Base-by-base conservation (phyloP, 2,888 invertebrate species). In the Eupithecia subfuscata region DNA sequence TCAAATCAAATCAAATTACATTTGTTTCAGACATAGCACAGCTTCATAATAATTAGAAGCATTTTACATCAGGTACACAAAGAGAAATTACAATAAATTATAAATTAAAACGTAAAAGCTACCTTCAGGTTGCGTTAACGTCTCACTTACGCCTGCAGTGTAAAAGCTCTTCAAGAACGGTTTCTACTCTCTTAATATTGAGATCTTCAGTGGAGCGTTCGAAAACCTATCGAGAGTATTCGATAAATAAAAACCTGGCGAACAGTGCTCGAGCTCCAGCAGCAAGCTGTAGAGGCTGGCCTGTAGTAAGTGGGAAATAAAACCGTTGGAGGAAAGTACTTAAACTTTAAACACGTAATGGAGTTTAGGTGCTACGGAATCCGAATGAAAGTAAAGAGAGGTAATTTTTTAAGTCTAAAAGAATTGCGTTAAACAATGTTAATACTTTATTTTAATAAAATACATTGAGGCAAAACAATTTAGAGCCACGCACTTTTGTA, bases 191-290 rank as follows among this genome's bases (percentile, higher is more conserved):
- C 12, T 43, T 70, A 60, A 37, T 18, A 70, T 70, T 45, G 43
- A 67, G 43, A 56, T 70, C 60, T 71, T 68, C 68, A 75, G 48
- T 45, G 67, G 40, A 68, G 74, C 40, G 65, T 60, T 60, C 48
- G 18, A 34, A 74, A 56, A 64, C 63, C 48, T 69, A 64, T 64
- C 16, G 70, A 65, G 45, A 43, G 14, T 43, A 67, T 67, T 37
- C 67, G 52, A 68, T 72, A 40, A 71, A 75, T 71, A 70, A 75
- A 75, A 75, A 52, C 18, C 74, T 37, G 71, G n/a, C 63, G 25
- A 73, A 74, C 43, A 74, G 69, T 71, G 56, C 67, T 75, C 71
- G 45, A 75, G 68, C 48, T 68, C 25, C n/a, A 40, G 34, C 43
- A 68, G 63, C 11, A 45, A n/a, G 63, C 70, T 67, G 30, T 70